Base-by-base conservation (phyloP, 2,888 invertebrate genomes). In the Leptogaster cylindrica region DNA sequence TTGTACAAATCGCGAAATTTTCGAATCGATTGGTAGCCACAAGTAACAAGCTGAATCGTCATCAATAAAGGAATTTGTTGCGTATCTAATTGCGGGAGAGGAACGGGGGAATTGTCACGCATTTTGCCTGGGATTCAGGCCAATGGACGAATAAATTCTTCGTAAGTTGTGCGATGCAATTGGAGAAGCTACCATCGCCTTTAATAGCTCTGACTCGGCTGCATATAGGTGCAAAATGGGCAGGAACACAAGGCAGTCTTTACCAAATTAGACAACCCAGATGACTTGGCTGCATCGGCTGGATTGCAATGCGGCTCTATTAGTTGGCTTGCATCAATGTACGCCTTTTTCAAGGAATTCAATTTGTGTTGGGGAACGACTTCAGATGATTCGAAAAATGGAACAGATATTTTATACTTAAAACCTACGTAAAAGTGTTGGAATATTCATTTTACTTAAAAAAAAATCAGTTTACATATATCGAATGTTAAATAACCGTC, bases 81-180 rank as follows among this genome's bases (percentile, higher is more conserved):
- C 23, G 28, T 7, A 20, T 27, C 18, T 18, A 36, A 10, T 12
- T n/a, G 16, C 20, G 46, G 14, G 16, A 51, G 8, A 27, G 44
- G 18, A 44, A 16, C 16, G 20, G 23, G 12, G 41, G 7, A 61
- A 58, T n/a, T n/a, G n/a, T n/a, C 39, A 20, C 27, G 58, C 39
- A 33, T 31, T 10, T 33, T 16, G 28, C 18, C 12, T 41, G 14
- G 31, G 61, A 61, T 61, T 7, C 61, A 61, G 61, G 61, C 61
- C 61, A 61, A 16, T 18, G 61, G 61, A 61, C 61, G 44, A 61
- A 61, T 61, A 61, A 61, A 61, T 61, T 61, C 61, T 44, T 61
- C 8, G n/a, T n/a, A 10, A 16, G 23, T 46, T n/a, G n/a, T 46
- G 23, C 18, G 10, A 25, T 5, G 2, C 12, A 25, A 20, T 18